phyloP scores from a whole-genome alignment of 2,113 vertebrate species.

The Struthidea cinerea region DNA sequence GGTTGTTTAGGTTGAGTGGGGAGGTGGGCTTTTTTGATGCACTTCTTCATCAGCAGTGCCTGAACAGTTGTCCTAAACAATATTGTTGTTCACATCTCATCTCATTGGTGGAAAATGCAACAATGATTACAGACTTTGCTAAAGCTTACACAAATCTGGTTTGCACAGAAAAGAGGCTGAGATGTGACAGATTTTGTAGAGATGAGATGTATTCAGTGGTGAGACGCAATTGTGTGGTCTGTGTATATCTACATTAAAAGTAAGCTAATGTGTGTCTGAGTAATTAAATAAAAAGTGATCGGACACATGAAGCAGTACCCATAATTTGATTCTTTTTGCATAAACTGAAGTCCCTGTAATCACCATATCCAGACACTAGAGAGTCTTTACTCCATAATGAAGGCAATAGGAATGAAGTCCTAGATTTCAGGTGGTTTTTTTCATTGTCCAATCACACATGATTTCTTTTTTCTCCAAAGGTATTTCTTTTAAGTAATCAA shows the following conservation, averaged over 20 bases:
- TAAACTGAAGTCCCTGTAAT: background rate
- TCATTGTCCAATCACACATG: background rate
- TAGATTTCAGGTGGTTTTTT: background rate
- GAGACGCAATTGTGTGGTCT: background rate
- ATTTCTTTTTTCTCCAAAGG: background rate
- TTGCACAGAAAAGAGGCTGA: background rate
- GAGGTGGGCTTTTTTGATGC: fast-evolving
- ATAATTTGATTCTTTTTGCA: background rate
- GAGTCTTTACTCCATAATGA: background rate
- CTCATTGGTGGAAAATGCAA: background rate
- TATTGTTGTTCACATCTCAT: background rate
- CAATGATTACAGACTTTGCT: background rate
- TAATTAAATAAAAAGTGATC: background rate
- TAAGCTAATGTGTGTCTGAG: background rate
- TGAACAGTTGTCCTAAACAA: background rate
- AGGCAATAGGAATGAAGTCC: background rate
- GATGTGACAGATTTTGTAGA: background rate
- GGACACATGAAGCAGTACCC: background rate
- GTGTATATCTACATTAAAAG: background rate
- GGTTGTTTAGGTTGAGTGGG: background rate
- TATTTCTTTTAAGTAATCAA: background rate
- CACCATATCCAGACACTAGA: background rate
- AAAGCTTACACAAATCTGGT: background rate
- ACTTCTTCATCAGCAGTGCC: background rate
- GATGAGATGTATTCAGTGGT: background rate